These are phyloP conservation scores for Cacoxenus indagator DNA, from an alignment of 2,888 invertebrate species.

Conservation along the genomic window DNA sequence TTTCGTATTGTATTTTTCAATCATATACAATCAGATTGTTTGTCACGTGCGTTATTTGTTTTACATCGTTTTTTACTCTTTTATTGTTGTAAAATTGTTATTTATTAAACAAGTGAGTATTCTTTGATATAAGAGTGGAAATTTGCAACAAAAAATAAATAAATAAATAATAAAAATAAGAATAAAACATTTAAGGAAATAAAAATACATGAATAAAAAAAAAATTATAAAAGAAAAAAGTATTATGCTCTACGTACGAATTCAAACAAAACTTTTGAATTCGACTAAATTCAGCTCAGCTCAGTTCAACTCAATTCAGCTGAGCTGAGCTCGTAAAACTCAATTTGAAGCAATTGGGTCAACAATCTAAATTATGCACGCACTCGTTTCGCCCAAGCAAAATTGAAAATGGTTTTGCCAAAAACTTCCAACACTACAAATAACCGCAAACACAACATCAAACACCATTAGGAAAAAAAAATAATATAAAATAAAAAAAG, in stretches of 20 bases:
- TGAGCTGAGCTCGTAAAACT: background rate
- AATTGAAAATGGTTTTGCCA: background rate
- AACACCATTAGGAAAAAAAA: conserved; percentile 2
- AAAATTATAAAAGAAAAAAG: background rate
- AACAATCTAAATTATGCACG: conserved; percentile 19
- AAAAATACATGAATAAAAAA: conserved; percentile 4
- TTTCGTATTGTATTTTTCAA: conserved; percentile 2
- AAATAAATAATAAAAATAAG: background rate
- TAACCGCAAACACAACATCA: background rate
- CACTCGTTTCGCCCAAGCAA: background rate
- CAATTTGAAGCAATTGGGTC: conserved; percentile 10
- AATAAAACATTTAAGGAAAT: background rate
- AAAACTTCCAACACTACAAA: background rate
- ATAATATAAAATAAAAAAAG: background rate
- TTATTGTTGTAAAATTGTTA: background rate
- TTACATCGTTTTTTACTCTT: background rate
- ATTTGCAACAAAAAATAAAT: background rate
- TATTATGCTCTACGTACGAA: too few relatives aligned
- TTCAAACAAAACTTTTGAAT: background rate
- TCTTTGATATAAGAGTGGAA: background rate
- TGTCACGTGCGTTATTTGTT: conserved; percentile 5
- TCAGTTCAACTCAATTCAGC: too few relatives aligned
- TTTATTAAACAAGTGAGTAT: background rate
- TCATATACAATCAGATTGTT: background rate
- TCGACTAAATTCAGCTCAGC: background rate